Evolutionary conservation across 2,888 invertebrate genomes (phyloP), one percentile per base, ranked within the genome.

Genomic region (Microctonus hyperodae): DNA sequence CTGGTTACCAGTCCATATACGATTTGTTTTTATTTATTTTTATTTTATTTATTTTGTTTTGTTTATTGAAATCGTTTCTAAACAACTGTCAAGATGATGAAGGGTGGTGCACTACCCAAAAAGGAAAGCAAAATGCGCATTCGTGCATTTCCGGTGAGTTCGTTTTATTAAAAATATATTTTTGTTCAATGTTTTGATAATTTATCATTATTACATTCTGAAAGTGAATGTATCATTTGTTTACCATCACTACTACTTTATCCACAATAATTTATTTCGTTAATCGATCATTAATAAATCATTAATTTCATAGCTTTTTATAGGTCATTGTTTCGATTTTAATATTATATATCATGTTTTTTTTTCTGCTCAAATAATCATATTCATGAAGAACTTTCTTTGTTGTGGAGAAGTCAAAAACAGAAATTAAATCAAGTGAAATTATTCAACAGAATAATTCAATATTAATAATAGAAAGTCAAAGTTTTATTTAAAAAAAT

Each of bases 41-140:
- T 51, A 37, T 13, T 37, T 37, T 51, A n/a, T 35, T 35, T 62
- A n/a, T 53, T 35, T 61, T 61, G 25, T 62, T 53, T 53, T 28
- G 25, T 28, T 55, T 9, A 6, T 31, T 7, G 23, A 33, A 20
- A 51, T 61, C 28, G 37, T 70, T 65, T 57, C 62, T 55, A 55
- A 40, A 66, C 69, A 70, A 44, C 71, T 73, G 69, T 75, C 75
- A 74, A 75, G 79, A 90, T 89, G 88, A 90, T 91, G 90, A 91
- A 91, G 86, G 89, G 86, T 83, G 86, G 90, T 85, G 88, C 91
- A 79, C 87, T 92, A 86, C 91, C 92, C 79, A 95, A 95, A 86
- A 95, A 95, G 87, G 95, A 95, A 87, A 92, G 92, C 88, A 97
- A 97, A 88, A 97, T 97, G 97, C 91, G 98, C 84, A 98, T 98